Base-by-base conservation (phyloP, 2,888 invertebrate genomes). In the Tethea ocularis region DNA sequence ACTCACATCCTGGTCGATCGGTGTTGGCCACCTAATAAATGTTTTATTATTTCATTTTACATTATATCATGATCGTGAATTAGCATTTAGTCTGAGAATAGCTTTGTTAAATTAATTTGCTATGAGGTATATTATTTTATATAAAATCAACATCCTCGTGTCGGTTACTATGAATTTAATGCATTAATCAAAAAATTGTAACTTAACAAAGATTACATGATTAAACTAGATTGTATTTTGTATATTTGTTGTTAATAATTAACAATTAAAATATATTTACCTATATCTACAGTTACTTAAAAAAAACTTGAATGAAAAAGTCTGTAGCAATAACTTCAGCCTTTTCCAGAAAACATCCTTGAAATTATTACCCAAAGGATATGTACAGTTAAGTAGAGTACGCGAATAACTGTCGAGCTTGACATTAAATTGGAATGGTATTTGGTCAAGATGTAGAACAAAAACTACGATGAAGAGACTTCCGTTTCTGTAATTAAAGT, bases 401-500 rank as follows among this genome's bases (percentile, higher is more conserved):
- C 68, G 70, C 68, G 66, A 77, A 78, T 77, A 72, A 65, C 68
- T 68, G 63, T 62, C 71, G 68, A 67, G 77, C 74, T 81, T 82
- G 81, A 80, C 84, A 84, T 85, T 84, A 79, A 81, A 72, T 72
- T 69, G 78, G 79, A 78, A 80, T 80, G 83, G 78, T 67, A 83
- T 83, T 84, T 82, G 20, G 76, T 74, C 67, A 71, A 70, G 69
- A 74, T 74, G 71, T 54, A 72, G 64, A 78, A 82, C 77, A 79
- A 77, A 78, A 78, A 78, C 69, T 69, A 80, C 68, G 69, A 67
- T 67, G 72, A 72, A 74, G 75, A 80, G 82, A 75, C 82, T 88
- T 91, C 92, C 89, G 90, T 86, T 90, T 91, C 92, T 91, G 87
- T 86, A 84, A 91, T 91, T 91, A 92, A 83, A 86, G 84, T 87